Evolutionary conservation across 2,113 vertebrate genomes (phyloP).

Genomic region (Pseudonaja textilis): DNA sequence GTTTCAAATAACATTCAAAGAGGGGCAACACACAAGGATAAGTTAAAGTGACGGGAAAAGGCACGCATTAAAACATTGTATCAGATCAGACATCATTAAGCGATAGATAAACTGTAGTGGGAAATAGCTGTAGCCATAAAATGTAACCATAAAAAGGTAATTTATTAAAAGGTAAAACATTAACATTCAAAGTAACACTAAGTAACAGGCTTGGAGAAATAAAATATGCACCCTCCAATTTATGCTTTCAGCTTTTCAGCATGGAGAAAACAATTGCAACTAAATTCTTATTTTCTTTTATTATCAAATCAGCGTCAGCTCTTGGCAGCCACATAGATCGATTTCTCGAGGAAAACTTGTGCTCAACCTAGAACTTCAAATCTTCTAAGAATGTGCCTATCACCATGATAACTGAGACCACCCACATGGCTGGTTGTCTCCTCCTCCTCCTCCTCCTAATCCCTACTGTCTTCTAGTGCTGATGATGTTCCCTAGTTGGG

Average conservation of each 20-base stretch:
- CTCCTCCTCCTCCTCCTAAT: too few species aligned
- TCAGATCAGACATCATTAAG: not conserved
- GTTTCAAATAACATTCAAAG: not conserved
- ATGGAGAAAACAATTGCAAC: not conserved
- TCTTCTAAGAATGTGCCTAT: too few species aligned
- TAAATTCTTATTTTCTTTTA: not conserved
- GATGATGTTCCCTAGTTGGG: too few species aligned
- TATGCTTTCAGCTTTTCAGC: not conserved
- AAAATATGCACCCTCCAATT: not conserved
- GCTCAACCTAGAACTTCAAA: too few species aligned
- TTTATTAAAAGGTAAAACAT: not conserved
- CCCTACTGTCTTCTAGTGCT: too few species aligned
- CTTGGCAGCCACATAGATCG: not conserved
- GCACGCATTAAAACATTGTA: not conserved
- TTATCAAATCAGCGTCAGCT: not conserved
- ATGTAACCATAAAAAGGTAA: not conserved
- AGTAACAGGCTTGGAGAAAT: not conserved
- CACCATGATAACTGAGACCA: too few species aligned
- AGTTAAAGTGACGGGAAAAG: not conserved
- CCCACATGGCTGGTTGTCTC: too few species aligned
- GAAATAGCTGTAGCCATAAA: not conserved
- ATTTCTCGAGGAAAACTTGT: too few species aligned
- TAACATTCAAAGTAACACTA: too few species aligned
- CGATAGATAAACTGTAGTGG: not conserved
- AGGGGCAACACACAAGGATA: not conserved